A percentile compares a stretch with the other conserved stretches of the same genome.
Conservation (phyloP, 2,797 vertebrate genomes). For the Sebastes diaconus region DNA sequence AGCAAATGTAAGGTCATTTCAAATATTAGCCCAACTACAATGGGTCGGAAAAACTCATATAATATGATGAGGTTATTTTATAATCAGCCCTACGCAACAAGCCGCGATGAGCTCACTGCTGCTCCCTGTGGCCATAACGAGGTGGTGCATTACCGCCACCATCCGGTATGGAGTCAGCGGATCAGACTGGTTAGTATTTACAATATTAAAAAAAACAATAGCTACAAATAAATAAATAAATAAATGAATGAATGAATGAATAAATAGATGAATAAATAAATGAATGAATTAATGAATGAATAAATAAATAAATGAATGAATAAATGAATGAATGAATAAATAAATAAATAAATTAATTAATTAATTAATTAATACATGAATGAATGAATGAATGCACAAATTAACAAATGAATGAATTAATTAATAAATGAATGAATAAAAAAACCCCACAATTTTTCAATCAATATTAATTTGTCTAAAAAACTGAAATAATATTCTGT, state of each 20-base stretch:
- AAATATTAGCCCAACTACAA: background rate
- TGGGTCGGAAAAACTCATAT: background rate
- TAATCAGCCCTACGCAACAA: background rate
- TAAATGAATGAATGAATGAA: accelerated
- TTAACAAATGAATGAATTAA: too few relatives aligned
- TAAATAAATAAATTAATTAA: accelerated
- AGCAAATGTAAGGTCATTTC: background rate
- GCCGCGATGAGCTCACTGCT: background rate
- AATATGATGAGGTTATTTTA: background rate
- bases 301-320: accelerated
- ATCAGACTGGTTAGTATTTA: too few relatives aligned
- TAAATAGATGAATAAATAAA: accelerated
- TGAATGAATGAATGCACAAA: accelerated
- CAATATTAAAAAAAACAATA: background rate
- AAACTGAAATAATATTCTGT: too few relatives aligned
- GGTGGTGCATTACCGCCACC: too few relatives aligned
- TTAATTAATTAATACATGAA: accelerated
- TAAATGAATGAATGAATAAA: accelerated
- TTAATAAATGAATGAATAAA: too few relatives aligned
- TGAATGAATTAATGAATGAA: accelerated
- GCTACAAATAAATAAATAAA: too few relatives aligned
- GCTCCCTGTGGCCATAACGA: background rate
- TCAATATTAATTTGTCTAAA: too few relatives aligned
- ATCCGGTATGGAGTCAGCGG: too few relatives aligned
- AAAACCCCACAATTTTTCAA: too few relatives aligned